These are phyloP conservation scores for Slavum lentiscoides DNA, from an alignment of 2,888 invertebrate genomes.

Conservation along the genomic window DNA sequence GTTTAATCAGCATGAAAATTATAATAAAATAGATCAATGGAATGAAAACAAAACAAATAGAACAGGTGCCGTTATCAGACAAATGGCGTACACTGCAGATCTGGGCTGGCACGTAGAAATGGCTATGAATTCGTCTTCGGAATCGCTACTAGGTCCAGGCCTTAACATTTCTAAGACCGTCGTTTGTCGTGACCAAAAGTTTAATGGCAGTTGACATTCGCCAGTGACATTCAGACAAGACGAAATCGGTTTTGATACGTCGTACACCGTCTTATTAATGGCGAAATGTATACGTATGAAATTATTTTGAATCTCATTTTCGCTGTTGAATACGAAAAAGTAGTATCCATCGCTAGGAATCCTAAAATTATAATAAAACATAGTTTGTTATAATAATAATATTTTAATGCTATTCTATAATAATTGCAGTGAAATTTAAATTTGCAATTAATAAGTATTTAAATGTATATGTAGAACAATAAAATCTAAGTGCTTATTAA, in stretches of 20 bases:
- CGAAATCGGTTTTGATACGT: conserved; percentile 67
- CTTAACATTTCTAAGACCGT: conserved; percentile 67
- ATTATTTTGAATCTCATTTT: conserved; percentile 75
- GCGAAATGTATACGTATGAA: conserved; percentile 72
- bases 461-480: no score
- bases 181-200: conserved; percentile 72
- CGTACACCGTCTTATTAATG: conserved; percentile 72
- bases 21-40: conserved; percentile 62
- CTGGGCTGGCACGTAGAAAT: conserved; percentile 76
- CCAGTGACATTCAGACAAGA: conserved; percentile 69
- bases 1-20: not conserved
- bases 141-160: conserved; percentile 68
- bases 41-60: conserved; percentile 74
- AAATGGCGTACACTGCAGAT: conserved; percentile 70
- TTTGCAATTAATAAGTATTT: no score
- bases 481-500: no score
- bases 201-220: conserved; percentile 68
- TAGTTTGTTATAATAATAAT: not conserved
- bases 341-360: conserved; percentile 78
- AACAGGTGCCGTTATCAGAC: conserved; percentile 73
- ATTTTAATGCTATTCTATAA: not conserved
- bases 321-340: conserved; percentile 81
- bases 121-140: conserved; percentile 74
- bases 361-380: conserved; percentile 59
- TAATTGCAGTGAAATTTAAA: no score